Evolutionary conservation across 2,797 vertebrate genomes (phyloP).

Genomic region (Nothura maculosa): DNA sequence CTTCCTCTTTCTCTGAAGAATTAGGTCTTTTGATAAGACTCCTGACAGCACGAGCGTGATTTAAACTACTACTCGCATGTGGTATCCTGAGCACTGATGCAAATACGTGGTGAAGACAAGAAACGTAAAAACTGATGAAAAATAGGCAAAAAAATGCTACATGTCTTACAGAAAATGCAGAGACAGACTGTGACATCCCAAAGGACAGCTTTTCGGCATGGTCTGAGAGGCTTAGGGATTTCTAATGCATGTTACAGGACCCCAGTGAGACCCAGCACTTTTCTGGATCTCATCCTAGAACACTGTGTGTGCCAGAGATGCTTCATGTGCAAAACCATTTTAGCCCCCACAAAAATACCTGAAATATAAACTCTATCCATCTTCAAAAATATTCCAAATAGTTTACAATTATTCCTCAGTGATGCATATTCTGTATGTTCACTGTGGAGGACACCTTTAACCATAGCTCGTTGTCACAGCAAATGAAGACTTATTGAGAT

Average conservation of each 20-base stretch:
- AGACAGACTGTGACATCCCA: background rate
- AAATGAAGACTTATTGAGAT: background rate
- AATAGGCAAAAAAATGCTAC: background rate
- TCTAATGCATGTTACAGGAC: background rate
- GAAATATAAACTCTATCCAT: background rate
- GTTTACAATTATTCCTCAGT: background rate
- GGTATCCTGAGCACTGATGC: background rate
- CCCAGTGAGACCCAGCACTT: background rate
- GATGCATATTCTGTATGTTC: background rate
- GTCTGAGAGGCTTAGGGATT: background rate
- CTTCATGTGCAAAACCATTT: background rate
- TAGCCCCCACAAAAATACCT: background rate
- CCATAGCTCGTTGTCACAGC: background rate
- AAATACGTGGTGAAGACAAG: background rate
- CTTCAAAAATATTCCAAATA: background rate
- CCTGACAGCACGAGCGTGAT: background rate
- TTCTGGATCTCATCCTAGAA: background rate
- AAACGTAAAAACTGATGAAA: background rate
- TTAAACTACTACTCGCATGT: background rate
- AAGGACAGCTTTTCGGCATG: background rate
- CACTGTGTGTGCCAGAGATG: background rate
- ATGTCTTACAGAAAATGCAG: background rate
- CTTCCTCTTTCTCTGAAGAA: conserved; percentile 9
- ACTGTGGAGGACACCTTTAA: background rate
- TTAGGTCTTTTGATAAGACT: background rate